phyloP scores from a whole-genome alignment of 2,113 vertebrate species.

The Thamnophis sirtalis region DNA sequence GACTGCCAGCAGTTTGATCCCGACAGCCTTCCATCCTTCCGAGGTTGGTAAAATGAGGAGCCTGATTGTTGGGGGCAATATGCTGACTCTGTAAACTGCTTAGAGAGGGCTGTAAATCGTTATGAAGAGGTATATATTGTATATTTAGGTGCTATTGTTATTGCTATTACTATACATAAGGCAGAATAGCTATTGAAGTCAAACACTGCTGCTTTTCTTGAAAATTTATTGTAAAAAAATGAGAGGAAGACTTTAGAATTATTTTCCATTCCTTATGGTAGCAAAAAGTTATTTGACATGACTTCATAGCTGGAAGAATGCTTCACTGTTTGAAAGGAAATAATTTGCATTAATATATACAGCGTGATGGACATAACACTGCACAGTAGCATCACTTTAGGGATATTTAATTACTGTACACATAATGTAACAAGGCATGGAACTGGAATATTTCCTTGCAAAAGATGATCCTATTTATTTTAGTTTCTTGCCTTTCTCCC shows the following conservation, averaged over 20 bases:
- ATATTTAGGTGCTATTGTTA: neutral
- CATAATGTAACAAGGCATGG: neutral
- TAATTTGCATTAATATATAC: neutral
- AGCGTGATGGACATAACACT: neutral
- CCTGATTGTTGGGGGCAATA: neutral
- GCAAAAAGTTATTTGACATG: neutral
- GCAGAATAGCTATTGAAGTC: neutral
- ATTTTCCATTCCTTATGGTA: neutral
- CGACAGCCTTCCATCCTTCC: neutral
- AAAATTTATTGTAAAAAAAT: slow-evolving; percentile 27
- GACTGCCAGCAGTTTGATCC: neutral
- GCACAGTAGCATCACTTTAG: neutral
- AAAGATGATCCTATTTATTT: neutral
- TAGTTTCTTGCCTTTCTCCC: neutral
- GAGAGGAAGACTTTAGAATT: slow-evolving; percentile 37
- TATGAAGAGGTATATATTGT: neutral
- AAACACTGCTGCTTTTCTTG: slow-evolving; percentile 8
- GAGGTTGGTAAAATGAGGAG: neutral
- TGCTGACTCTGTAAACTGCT: neutral
- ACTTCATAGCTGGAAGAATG: neutral
- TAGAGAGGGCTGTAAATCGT: neutral
- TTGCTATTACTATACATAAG: neutral
- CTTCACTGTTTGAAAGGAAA: slow-evolving; percentile 24
- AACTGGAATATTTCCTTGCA: neutral
- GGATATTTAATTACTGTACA: neutral